A percentile compares a stretch with the other conserved stretches of the same genome.
These are phyloP conservation scores for Melanogrammus aeglefinus DNA, from an alignment of 2,797 vertebrate genomes.

Conservation along the genomic window DNA sequence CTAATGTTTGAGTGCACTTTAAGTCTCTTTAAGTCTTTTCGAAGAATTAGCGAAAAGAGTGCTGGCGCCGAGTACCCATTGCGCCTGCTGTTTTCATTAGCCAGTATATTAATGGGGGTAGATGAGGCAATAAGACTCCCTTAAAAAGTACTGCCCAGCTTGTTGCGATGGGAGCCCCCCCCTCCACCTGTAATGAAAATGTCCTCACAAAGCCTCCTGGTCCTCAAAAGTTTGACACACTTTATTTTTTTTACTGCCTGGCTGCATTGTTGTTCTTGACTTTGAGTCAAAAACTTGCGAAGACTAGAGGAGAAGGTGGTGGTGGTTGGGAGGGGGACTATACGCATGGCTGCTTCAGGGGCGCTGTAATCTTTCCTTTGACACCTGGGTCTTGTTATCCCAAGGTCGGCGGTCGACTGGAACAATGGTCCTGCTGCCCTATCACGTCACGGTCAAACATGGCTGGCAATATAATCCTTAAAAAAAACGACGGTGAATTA, in stretches of 20 bases:
- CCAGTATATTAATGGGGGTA: slow-evolving; percentile 49
- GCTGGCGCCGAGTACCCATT: slow-evolving; percentile 45
- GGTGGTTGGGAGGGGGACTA: no score
- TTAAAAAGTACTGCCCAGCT: slow-evolving; percentile 48
- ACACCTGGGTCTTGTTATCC: slow-evolving; percentile 65
- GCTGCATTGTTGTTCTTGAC: slow-evolving; percentile 61
- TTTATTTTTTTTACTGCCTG: slow-evolving; percentile 15
- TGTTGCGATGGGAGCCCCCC: slow-evolving; percentile 32
- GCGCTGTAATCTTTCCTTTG: slow-evolving; percentile 55
- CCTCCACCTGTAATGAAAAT: slow-evolving; percentile 50
- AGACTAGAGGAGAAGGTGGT: no score
- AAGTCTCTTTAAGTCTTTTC: no score
- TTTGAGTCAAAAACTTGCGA: slow-evolving; percentile 48
- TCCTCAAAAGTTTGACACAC: slow-evolving; percentile 7
- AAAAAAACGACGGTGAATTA: no score
- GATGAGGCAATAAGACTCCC: slow-evolving; percentile 50
- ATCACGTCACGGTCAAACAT: slow-evolving; percentile 22
- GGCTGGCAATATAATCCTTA: no score
- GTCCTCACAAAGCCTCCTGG: slow-evolving; percentile 53
- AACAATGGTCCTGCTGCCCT: slow-evolving; percentile 60
- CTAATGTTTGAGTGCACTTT: no score
- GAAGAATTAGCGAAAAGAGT: slow-evolving; percentile 43
- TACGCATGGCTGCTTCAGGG: slow-evolving; percentile 6
- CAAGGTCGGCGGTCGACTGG: slow-evolving; percentile 34
- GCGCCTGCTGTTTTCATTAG: slow-evolving; percentile 69